Base-by-base conservation (phyloP, 1,140 invertebrate species). In the Physella acuta region DNA sequence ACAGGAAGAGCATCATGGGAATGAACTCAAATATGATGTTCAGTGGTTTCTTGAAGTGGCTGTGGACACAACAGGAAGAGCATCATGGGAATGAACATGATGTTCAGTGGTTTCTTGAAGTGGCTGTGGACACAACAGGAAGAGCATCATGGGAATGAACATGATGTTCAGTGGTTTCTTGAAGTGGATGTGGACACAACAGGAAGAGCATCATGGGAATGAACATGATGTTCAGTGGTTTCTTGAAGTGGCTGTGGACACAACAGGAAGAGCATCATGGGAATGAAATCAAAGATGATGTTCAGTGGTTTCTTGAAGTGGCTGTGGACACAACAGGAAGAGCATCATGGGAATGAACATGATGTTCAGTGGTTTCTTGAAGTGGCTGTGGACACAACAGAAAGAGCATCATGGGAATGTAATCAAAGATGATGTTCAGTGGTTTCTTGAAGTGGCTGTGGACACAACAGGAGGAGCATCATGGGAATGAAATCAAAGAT, bases 151-250 rank as follows among this genome's bases (percentile, higher is more conserved):
- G 83, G 98, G 98, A 85, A 97, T 93, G 75, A 94, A 89, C 70
- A 97, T 77, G 56, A 99, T 91, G 79, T 91, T 93, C 55, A 92
- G 86, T 63, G 88, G 88, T 75, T 90, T 89, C 74, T 90, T 89
- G 87, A 94, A 95, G 86, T 92, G 89, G 72, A 91, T 93, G 82
- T 36, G 98, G 89, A 37, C 92, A 88, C 31, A 90, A 79, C 52
- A 99, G 87, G 87, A 99, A 98, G 39, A 99, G 84, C 8, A 98
- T 82, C 87, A 98, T 84, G 83, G 98, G 98, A 85, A 97, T 93
- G 75, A 94, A 89, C 70, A 97, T 77, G 56, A 99, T 91, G 79
- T 91, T 93, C 55, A 92, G 86, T 63, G 88, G 88, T 75, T 90
- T 89, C 74, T 90, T 89, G 87, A 94, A 95, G 86, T 92, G 89